Conservation (phyloP, 2,113 vertebrate genomes). For the Sceloporus undulatus region DNA sequence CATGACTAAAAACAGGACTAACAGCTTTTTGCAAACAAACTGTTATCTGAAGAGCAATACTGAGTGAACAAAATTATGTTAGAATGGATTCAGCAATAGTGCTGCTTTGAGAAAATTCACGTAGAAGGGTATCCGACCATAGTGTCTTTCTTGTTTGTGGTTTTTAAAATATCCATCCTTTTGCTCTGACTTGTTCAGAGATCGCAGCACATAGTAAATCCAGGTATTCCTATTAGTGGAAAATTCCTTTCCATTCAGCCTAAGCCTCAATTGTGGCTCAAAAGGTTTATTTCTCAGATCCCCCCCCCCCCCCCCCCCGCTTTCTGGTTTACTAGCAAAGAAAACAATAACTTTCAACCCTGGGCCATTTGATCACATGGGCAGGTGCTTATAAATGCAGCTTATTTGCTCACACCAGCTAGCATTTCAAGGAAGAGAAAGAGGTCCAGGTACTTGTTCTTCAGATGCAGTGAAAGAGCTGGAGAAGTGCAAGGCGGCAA, state of each 20-base stretch:
- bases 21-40: neutral
- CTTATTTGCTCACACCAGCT: constrained; percentile 43
- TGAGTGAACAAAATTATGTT: neutral
- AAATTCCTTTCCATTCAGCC: constrained; percentile 62
- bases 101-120: neutral
- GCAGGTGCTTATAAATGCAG: constrained; percentile 66
- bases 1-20: neutral
- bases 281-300: constrained; percentile 70
- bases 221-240: constrained; percentile 61
- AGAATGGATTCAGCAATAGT: neutral
- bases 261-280: constrained; percentile 58
- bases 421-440: constrained; percentile 20
- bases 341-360: constrained; percentile 55
- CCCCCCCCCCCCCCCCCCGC: neutral
- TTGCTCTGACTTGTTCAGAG: neutral
- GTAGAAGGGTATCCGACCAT: neutral
- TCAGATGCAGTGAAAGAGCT: neutral
- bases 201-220: constrained; percentile 1
- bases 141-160: neutral
- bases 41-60: neutral
- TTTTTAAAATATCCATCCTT: neutral
- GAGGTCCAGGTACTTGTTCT: neutral
- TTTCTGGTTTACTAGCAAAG: neutral
- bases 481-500: neutral
- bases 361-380: constrained; percentile 76